Conservation (phyloP, 2,888 invertebrate species). For the Allolobophora icterica region DNA sequence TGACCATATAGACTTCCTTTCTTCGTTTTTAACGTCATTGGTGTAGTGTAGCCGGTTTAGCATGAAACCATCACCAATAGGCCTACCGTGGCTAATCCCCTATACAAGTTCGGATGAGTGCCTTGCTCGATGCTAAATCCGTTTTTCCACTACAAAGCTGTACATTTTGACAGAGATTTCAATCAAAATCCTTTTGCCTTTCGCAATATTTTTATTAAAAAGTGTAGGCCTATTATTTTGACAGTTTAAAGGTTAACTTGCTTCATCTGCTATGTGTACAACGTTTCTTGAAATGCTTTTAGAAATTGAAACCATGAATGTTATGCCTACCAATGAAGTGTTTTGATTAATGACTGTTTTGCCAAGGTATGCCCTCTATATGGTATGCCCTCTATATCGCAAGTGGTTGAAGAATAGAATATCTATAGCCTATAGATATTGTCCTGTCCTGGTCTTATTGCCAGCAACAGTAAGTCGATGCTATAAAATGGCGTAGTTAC, state of each 20-base stretch:
- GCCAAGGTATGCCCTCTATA: no score
- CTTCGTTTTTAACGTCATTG: background rate
- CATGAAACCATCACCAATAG: background rate
- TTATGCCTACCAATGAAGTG: background rate
- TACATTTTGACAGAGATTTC: background rate
- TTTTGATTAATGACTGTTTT: background rate
- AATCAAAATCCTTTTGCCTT: background rate
- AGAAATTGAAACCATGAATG: background rate
- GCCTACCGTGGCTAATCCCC: background rate
- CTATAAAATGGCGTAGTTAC: no score
- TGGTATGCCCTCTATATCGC: no score
- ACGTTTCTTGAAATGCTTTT: background rate
- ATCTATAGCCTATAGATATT: no score
- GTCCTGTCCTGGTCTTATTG: no score
- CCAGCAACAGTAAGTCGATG: background rate
- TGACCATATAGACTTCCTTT: background rate
- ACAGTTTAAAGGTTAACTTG: background rate
- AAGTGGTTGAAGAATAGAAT: no score
- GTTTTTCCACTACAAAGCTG: background rate
- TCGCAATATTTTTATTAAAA: background rate
- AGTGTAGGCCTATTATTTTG: no score
- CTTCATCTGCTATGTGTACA: background rate
- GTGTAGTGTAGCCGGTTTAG: background rate
- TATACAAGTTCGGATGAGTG: background rate
- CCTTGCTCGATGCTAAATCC: background rate